Evolutionary conservation across 2,113 vertebrate species (phyloP), one percentile per base, ranked within the genome.

Genomic region (Neomonachus schauinslandi): DNA sequence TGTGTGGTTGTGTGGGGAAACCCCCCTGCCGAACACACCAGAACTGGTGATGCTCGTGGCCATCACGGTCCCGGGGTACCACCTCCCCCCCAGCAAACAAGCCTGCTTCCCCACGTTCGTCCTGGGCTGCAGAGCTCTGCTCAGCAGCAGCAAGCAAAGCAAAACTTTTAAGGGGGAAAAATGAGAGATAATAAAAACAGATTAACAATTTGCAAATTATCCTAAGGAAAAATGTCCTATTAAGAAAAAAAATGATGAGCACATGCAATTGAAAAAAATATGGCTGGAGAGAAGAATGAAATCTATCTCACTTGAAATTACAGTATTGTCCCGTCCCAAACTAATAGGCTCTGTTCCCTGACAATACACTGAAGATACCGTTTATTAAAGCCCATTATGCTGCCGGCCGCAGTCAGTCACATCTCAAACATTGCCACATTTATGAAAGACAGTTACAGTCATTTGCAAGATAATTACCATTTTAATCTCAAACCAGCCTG

Each of bases 391-490:
- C 61, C 81, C 89, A 55, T 86, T 51, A 36, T 94, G 92, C 95
- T 65, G 42, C 4, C 0, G 42, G 71, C 53, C 15, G 0, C 69
- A 18, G 92, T 89, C 93, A 39, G n/a, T 36, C 88, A 93, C 96
- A 24, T 87, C 91, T 22, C 95, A 28, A 91, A 33, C 63, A 26
- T 5, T 1, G 14, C 51, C 26, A 42, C 89, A 9, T 63, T 97
- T 89, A 87, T 83, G 92, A 96, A 94, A 98, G 98, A 97, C 97
- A 97, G 91, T 87, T 83, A 71, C 42, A 81, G 95, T 89, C 97
- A 88, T 94, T 82, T 95, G 96, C 1, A 63, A 91, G 85, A 85
- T 95, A 86, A 98, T 97, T 94, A 59, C 96, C 97, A 94, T 96
- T 61, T 84, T 96, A 96, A 91, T 98, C 94, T 97, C 69, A 86